A percentile compares a stretch with the other conserved stretches of the same genome.
Evolutionary conservation across 2,888 invertebrate species (phyloP).

Genomic region (Polydrusus cervinus): DNA sequence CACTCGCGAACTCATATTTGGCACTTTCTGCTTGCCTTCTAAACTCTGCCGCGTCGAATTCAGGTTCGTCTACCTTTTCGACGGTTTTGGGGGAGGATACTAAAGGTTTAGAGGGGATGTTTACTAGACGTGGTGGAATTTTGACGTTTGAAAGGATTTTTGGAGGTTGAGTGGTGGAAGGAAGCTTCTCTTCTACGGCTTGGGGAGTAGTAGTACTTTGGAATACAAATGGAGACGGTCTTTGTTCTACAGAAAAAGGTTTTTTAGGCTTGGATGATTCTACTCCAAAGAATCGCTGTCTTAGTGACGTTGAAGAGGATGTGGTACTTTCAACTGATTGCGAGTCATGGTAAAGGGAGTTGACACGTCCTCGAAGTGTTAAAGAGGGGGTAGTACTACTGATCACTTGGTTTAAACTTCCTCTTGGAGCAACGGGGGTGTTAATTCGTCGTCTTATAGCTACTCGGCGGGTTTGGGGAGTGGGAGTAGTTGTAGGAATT

Average conservation of each 20-base stretch:
- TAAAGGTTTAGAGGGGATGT: neutral
- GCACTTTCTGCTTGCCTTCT: constrained; percentile 64
- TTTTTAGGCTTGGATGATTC: neutral
- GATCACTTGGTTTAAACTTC: neutral
- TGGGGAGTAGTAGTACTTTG: neutral
- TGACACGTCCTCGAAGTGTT: neutral
- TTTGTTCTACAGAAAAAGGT: neutral
- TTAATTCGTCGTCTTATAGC: constrained; percentile 10
- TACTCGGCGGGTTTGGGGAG: constrained; percentile 7
- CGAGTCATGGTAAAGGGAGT: neutral
- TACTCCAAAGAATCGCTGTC: constrained; percentile 31
- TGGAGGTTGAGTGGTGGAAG: neutral
- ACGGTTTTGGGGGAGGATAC: neutral
- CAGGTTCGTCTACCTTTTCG: neutral
- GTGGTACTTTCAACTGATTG: constrained; percentile 6
- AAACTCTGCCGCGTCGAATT: constrained; percentile 43
- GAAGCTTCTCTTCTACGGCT: neutral
- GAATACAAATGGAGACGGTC: neutral
- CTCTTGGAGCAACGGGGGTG: neutral
- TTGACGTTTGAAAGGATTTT: neutral
- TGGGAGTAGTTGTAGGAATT: neutral
- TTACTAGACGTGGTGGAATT: constrained; percentile 7
- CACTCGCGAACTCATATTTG: constrained; percentile 69
- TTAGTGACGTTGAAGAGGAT: constrained; percentile 9
- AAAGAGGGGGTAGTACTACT: constrained; percentile 12